These are phyloP conservation scores for Drosophila acutilabella DNA, from an alignment of 2,888 invertebrate genomes.

Conservation along the genomic window DNA sequence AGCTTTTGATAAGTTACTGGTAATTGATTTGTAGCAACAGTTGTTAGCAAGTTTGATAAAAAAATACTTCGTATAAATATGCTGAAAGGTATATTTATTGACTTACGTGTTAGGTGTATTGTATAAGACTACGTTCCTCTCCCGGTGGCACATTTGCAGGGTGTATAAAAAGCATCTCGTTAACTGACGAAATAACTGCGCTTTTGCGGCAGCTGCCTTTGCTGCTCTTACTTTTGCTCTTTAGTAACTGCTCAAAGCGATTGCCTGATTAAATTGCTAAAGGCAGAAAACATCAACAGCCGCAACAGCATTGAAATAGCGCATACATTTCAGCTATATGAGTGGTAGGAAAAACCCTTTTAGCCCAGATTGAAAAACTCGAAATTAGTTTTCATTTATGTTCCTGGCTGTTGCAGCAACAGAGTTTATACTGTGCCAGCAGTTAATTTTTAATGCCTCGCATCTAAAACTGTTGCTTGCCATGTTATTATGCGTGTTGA, in stretches of 20 bases:
- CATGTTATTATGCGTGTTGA: conserved; percentile 74
- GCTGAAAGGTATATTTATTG: too few species aligned
- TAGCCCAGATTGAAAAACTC: conserved; percentile 81
- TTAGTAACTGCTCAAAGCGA: conserved; percentile 57
- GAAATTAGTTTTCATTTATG: conserved; percentile 82
- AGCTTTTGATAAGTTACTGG: conserved; percentile 73
- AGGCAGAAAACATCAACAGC: conserved; percentile 48
- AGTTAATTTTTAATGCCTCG: conserved; percentile 76
- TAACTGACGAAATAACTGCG: conserved; percentile 33
- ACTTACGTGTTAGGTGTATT: too few species aligned
- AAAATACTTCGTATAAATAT: background rate
- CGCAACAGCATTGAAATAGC: conserved; percentile 13
- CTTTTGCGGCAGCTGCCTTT: conserved; percentile 8
- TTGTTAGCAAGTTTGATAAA: conserved; percentile 34
- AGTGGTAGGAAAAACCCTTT: conserved; percentile 58
- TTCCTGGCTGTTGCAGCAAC: conserved; percentile 36
- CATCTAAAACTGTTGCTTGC: conserved; percentile 71
- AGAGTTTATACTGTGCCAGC: conserved; percentile 58
- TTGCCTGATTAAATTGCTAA: conserved; percentile 71
- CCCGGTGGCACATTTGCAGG: background rate
- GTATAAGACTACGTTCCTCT: background rate
- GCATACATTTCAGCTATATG: conserved; percentile 22
- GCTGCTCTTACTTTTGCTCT: conserved; percentile 11
- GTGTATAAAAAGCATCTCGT: conserved; percentile 24
- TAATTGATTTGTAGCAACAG: conserved; percentile 69